Evolutionary conservation across 2,888 invertebrate genomes (phyloP).

Genomic region (Tromatobia lineatoria): DNA sequence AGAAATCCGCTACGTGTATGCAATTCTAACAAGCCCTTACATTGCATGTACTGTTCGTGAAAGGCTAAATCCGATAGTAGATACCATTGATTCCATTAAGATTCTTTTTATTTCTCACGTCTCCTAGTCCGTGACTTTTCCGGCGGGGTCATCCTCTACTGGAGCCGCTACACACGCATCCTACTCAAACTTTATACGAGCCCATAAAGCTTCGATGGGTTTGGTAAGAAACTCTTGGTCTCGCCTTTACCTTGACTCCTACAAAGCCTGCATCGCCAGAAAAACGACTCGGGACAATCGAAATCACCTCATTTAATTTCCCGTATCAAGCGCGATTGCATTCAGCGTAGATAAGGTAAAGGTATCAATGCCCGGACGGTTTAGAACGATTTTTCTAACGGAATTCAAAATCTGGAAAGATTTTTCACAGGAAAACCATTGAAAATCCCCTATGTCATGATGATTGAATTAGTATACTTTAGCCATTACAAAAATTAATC

Average conservation of each 20-base stretch:
- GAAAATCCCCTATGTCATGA: too few relatives aligned
- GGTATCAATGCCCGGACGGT: too few relatives aligned
- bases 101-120: constrained; percentile 50
- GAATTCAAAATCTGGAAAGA: too few relatives aligned
- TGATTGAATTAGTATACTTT: too few relatives aligned
- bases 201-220: constrained; percentile 34
- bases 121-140: not conserved
- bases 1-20: not conserved
- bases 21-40: not conserved
- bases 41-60: not conserved
- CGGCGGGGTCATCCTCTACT: not conserved
- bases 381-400: too few relatives aligned
- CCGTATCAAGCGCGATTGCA: constrained; percentile 4
- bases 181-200: constrained; percentile 30
- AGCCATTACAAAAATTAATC: too few relatives aligned
- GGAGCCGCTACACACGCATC: not conserved
- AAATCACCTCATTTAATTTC: constrained; percentile 20
- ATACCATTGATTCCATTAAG: constrained; percentile 45
- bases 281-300: constrained; percentile 11
- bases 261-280: constrained; percentile 12
- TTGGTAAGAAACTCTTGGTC: constrained; percentile 2
- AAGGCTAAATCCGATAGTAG: constrained; percentile 16
- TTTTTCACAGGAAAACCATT: too few relatives aligned
- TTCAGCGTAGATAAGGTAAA: not conserved
- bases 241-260: not conserved